Evolutionary conservation across 2,797 vertebrate species (phyloP).

Genomic region (Phataginus tetradactyla): DNA sequence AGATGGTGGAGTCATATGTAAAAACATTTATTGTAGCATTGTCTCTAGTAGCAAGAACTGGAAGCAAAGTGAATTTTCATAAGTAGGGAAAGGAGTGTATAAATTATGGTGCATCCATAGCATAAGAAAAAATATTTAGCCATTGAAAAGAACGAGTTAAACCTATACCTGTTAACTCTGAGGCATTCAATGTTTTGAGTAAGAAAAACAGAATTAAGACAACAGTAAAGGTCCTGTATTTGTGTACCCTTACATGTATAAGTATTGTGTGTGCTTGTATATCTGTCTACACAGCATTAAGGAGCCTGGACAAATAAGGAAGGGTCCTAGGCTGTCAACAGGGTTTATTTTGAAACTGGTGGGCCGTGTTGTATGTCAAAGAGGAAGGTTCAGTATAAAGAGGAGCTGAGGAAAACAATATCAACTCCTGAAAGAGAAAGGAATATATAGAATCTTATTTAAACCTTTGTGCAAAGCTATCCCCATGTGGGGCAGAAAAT

Average conservation of each 20-base stretch:
- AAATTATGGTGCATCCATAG: not conserved
- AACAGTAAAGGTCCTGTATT: slow-evolving; percentile 6
- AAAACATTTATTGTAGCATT: not conserved
- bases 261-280: not conserved
- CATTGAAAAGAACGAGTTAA: slow-evolving; percentile 21
- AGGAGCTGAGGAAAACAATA: not conserved
- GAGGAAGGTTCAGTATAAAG: not conserved
- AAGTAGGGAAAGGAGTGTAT: not conserved
- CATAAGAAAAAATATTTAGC: not conserved
- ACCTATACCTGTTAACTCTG: not conserved
- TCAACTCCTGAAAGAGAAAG: not conserved
- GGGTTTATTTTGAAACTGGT: not conserved
- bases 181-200: not conserved
- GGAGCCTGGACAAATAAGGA: slow-evolving; percentile 28
- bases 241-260: not conserved
- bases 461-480: not conserved
- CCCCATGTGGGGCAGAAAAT: not conserved
- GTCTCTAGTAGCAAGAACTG: slow-evolving; percentile 1
- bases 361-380: not conserved
- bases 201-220: slow-evolving; percentile 1
- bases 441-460: not conserved
- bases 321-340: slow-evolving; percentile 16
- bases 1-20: not conserved
- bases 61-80: not conserved
- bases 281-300: not conserved